A percentile compares a stretch with the other conserved stretches of the same genome.
Conservation (phyloP, 2,113 vertebrate species). For the Takifugu bimaculatus region DNA sequence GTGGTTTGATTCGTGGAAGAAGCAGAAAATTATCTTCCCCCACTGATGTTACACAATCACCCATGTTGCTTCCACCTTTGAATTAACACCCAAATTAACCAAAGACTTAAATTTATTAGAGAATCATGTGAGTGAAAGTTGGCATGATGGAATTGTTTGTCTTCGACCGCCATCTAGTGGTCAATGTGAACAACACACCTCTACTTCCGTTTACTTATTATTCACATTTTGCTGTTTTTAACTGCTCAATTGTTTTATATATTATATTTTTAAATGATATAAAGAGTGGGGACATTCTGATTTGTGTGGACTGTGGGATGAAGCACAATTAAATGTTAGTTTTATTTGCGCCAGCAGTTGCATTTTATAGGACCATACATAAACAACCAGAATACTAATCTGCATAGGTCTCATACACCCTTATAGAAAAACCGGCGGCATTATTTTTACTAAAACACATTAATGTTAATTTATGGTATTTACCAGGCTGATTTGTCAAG, state of each 20-base stretch:
- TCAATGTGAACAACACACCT: neutral
- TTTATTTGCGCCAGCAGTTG: too few relatives aligned
- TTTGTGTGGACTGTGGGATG: neutral
- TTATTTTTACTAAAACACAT: too few relatives aligned
- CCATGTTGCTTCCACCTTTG: neutral
- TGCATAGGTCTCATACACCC: too few relatives aligned
- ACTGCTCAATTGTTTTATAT: neutral
- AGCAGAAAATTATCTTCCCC: too few relatives aligned
- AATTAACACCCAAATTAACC: too few relatives aligned
- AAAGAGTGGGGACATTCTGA: neutral
- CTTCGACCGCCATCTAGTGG: conserved; percentile 63
- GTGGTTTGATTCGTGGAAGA: accelerated
- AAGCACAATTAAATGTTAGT: too few relatives aligned
- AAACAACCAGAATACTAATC: too few relatives aligned
- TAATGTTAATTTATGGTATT: too few relatives aligned
- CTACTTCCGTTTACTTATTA: neutral
- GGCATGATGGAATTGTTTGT: neutral
- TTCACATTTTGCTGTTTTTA: neutral
- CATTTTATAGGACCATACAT: too few relatives aligned
- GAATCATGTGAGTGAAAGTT: neutral
- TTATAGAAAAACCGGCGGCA: too few relatives aligned
- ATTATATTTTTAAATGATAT: neutral
- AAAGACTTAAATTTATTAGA: too few relatives aligned
- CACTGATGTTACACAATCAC: conserved; percentile 31
- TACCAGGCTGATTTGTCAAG: neutral